Evolutionary conservation across 2,113 vertebrate species (phyloP), one percentile per base, ranked within the genome.

Genomic region (Platysteira castanea): DNA sequence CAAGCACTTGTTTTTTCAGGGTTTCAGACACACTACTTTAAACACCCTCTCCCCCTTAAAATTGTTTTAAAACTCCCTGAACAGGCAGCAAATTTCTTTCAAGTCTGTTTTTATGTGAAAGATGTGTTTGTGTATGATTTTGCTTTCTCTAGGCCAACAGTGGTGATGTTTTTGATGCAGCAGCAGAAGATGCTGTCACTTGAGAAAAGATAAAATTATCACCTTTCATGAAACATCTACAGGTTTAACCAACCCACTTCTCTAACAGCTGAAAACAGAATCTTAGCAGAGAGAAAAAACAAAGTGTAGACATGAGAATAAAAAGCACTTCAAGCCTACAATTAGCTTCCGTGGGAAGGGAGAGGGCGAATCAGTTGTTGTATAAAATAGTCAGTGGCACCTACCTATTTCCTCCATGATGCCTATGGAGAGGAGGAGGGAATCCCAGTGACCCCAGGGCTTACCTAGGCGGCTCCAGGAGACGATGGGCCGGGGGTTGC

Each of bases 401-500:
- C 47, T 13, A 46, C 39, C 31, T 71, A 24, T 61, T 87, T 90
- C 44, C 73, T 44, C 19, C 0, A 1, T 0, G 10, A 67, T 24
- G 30, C 56, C 67, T 68, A 35, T 2, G 50, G 79, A 63, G 69
- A 87, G 76, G 49, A 90, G 56, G 33, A 47, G 47, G 79, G 14
- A 54, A 73, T 30, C 22, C 77, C 9, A 6, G 87, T 10, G 69
- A 49, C 24, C 22, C 27, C 0, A 2, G 50, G 49, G 87, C 99
- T 99, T 98, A 99, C 99, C 99, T 47, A 99, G 98, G 94, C 99
- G 99, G 97, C 99, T 99, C 99, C 99, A 99, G 89, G 99, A 99
- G 87, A 99, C 99, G 42, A 99, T 99, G 91, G 99, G 99, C n/a
- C 98, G 98, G 21, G 99, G 99, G 94, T 99, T 99, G 92, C 99